These are phyloP conservation scores for Acestrorhynchus altus DNA, from an alignment of 2,797 vertebrate genomes.

Conservation along the genomic window DNA sequence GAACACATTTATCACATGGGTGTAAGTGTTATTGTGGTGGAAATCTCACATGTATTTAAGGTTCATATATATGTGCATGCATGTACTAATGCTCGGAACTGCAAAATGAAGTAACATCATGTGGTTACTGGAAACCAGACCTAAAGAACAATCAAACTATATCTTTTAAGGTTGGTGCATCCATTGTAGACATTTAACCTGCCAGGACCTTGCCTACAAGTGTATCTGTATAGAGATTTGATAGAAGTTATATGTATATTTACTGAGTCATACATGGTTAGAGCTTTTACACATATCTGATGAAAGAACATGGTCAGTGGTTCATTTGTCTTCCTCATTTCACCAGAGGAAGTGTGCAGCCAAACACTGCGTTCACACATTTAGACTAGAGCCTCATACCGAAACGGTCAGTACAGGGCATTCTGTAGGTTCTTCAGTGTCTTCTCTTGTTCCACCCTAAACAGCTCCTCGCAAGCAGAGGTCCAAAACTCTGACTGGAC, in stretches of 20 bases:
- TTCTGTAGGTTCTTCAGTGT: constrained; percentile 20
- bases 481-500: background rate
- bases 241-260: background rate
- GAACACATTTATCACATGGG: background rate
- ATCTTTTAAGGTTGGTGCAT: background rate
- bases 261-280: background rate
- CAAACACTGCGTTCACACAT: constrained; percentile 54
- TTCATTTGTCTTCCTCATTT: constrained; percentile 76
- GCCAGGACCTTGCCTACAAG: background rate
- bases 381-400: constrained; percentile 5
- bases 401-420: constrained; percentile 8
- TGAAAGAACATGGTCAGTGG: constrained; percentile 32
- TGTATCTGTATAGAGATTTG: background rate
- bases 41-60: background rate
- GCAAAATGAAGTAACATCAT: background rate
- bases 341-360: constrained; percentile 72
- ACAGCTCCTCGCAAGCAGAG: too few relatives aligned
- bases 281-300: background rate
- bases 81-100: too few relatives aligned
- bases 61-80: background rate
- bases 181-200: background rate
- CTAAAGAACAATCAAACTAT: background rate
- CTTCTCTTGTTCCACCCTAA: background rate
- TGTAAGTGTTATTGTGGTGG: background rate
- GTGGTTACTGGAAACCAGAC: too few relatives aligned